These are phyloP conservation scores for Crocidura indochinensis DNA, from an alignment of 2,797 vertebrate species.

Conservation along the genomic window DNA sequence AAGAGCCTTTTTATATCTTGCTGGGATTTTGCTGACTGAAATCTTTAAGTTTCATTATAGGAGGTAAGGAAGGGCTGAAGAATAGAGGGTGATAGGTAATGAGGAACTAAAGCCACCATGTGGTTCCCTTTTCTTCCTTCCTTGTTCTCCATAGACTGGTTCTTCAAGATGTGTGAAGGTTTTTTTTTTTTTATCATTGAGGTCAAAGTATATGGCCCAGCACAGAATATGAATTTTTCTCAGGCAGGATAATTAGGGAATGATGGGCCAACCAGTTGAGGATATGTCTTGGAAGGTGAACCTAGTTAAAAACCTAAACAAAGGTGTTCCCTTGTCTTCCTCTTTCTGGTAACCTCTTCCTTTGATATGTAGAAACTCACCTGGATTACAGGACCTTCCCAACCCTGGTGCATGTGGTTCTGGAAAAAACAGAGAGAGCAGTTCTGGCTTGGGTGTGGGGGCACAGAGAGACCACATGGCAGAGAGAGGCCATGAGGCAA, in stretches of 20 bases:
- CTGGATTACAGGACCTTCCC: no score
- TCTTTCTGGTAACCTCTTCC: no score
- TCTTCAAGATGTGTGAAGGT: neutral
- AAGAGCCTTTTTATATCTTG: slow-evolving; percentile 80
- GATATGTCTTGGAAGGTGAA: neutral
- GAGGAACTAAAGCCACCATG: neutral
- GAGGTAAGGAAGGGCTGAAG: neutral
- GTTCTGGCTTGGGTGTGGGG: no score
- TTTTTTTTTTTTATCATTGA: no score
- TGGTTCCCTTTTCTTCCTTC: neutral
- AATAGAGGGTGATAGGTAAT: neutral
- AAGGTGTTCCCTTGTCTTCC: no score
- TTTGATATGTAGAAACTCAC: no score
- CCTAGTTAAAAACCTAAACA: no score
- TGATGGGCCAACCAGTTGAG: neutral
- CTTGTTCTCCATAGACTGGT: neutral
- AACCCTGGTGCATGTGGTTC: no score
- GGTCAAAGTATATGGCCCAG: neutral
- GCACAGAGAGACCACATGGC: no score
- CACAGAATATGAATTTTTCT: neutral
- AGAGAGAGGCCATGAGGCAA: no score
- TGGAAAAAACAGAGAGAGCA: no score
- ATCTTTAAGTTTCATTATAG: slow-evolving; percentile 41
- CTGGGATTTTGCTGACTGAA: slow-evolving; percentile 78
- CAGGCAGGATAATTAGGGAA: neutral